Base-by-base conservation (phyloP, 2,888 invertebrate species). In the Eustalomyia histrio region DNA sequence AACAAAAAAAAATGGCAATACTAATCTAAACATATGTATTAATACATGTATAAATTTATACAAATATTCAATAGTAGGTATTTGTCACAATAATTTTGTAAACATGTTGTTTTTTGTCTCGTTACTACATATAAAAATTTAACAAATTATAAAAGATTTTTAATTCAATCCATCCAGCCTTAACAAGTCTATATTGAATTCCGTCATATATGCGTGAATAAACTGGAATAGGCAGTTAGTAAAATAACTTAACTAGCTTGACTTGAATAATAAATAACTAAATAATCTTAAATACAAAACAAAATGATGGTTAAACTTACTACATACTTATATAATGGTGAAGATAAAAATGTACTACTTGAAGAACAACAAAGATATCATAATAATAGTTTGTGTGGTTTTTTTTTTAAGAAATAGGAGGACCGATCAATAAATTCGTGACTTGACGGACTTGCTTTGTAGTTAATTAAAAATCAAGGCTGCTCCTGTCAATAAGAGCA, bases 11-110 rank as follows among this genome's bases (percentile, higher is more conserved):
- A 53, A 74, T 61, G 14, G 18, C 43, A 47, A 47, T 10, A 52
- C 16, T 65, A 47, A 29, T 63, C 47, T 52, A 57, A 75, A 75
- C 64, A 76, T 69, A 76, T 29, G 7, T 29, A 6, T 79, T 69
- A 71, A 29, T 29, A 29, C 5, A 24, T 24, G 64, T 76, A 76
- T 69, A 33, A 75, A n/a, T 63, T 58, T 50, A 75, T 53, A 79
- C 17, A 55, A 52, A 57, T 29, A 71, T 73, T 76, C 76, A 76
- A 79, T 76, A 73, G 75, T 78, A 29, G 69, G 79, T 78, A 82
- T 82, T 79, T 82, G 76, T 82, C 68, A 79, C 72, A 67, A 82
- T 79, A 72, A 79, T 79, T 82, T 76, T 82, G 76, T 79, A 47
- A 82, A 79, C 79, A 79, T 82, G 82, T 72, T 74, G 78, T 69